Conservation (phyloP, 2,113 vertebrate genomes). For the Balaeniceps rex region DNA sequence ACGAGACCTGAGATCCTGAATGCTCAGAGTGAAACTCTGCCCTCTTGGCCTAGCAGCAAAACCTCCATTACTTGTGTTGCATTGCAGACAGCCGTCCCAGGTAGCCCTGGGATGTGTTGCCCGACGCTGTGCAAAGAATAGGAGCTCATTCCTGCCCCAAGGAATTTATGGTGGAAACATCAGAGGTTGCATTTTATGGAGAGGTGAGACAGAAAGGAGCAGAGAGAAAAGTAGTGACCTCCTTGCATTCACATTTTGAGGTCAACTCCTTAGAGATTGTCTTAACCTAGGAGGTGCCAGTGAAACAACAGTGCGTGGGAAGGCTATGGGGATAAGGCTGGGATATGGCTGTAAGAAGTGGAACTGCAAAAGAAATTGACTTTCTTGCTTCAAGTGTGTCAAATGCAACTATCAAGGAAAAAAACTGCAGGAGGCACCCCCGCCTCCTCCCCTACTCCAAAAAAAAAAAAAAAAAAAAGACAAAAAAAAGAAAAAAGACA, state of each 20-base stretch:
- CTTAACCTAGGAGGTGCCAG: background rate
- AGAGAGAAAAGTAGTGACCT: background rate
- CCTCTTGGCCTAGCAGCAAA: background rate
- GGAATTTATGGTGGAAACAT: background rate
- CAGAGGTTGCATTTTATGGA: background rate
- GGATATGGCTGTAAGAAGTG: background rate
- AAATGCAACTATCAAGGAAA: background rate
- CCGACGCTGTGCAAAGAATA: background rate
- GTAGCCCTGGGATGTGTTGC: background rate
- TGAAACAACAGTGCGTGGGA: background rate
- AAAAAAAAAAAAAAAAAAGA: background rate
- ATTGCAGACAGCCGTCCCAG: background rate
- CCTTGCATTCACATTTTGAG: background rate
- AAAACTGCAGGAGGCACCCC: background rate
- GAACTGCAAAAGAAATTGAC: background rate
- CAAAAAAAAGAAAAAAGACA: too few relatives aligned
- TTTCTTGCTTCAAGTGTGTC: background rate
- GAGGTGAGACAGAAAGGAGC: background rate
- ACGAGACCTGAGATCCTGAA: background rate
- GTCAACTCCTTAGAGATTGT: background rate
- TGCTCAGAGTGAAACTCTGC: background rate
- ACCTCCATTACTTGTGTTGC: background rate
- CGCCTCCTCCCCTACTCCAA: rapidly evolving
- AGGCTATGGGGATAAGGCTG: background rate
- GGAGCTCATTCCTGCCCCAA: background rate